A percentile compares a stretch with the other conserved stretches of the same genome.
Conservation (phyloP, 2,888 invertebrate genomes). For the Drosophila yooni region DNA sequence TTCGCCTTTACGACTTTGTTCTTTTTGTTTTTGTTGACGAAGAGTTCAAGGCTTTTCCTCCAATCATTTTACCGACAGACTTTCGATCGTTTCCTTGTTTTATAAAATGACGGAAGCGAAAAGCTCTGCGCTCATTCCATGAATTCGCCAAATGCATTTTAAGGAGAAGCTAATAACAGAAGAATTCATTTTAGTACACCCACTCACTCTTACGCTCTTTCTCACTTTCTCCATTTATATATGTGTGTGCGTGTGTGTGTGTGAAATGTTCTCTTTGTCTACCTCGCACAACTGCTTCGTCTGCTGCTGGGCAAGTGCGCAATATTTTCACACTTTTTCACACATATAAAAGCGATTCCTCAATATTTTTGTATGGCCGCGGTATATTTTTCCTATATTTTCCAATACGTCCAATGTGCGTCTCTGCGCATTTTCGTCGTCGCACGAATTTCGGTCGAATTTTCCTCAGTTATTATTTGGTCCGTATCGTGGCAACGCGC, state of each 20-base stretch:
- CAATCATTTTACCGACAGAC: conserved; percentile 45
- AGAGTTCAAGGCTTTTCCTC: conserved; percentile 71
- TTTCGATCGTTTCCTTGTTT: conserved; percentile 66
- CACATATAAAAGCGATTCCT: conserved; percentile 79
- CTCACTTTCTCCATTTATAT: conserved; percentile 6
- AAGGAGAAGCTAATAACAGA: conserved; percentile 43
- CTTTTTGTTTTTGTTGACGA: conserved; percentile 35
- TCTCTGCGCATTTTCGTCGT: conserved; percentile 41
- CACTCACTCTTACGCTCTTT: conserved; percentile 44
- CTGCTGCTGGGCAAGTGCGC: conserved; percentile 69
- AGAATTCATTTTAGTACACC: conserved; percentile 39
- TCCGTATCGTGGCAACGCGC: conserved; percentile 80
- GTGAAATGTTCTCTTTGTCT: conserved; percentile 35
- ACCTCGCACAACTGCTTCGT: conserved; percentile 29
- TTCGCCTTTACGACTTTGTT: conserved; percentile 43
- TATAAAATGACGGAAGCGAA: conserved; percentile 64
- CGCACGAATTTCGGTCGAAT: conserved; percentile 58
- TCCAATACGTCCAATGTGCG: conserved; percentile 43
- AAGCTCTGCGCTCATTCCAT: conserved; percentile 34
- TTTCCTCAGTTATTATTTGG: conserved; percentile 79
- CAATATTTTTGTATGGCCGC: conserved; percentile 71
- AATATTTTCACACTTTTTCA: conserved; percentile 81
- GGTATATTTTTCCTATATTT: conserved; percentile 47
- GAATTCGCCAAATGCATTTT: conserved; percentile 53
- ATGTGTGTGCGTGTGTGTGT: background rate